Conservation (phyloP, 1,140 invertebrate species). For the Drosophila jambulina region DNA sequence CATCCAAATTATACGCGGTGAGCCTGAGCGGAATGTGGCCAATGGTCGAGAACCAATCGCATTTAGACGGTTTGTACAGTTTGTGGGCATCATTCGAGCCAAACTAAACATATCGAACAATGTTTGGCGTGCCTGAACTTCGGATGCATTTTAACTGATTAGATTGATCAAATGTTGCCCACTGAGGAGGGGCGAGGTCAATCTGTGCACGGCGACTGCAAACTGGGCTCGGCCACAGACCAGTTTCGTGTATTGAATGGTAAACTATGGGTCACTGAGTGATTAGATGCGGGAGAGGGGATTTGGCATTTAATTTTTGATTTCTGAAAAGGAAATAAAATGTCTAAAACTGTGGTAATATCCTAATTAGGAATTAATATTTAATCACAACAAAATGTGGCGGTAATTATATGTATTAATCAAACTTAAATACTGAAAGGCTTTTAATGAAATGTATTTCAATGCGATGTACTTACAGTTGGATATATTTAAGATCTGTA, state of each 20-base stretch:
- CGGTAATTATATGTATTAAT: no score
- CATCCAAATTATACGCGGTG: constrained; percentile 8
- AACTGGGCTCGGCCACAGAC: neutral
- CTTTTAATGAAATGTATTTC: neutral
- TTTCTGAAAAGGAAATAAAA: neutral
- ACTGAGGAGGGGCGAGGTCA: neutral
- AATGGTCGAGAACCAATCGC: constrained; percentile 34
- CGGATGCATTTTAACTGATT: constrained; percentile 44
- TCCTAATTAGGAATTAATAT: no score
- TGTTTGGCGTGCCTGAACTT: constrained; percentile 11
- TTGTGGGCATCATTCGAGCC: constrained; percentile 39
- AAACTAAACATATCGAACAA: constrained; percentile 29
- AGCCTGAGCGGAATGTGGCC: constrained; percentile 19
- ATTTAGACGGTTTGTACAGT: constrained; percentile 38
- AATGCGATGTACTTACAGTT: constrained; percentile 3
- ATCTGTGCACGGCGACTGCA: neutral
- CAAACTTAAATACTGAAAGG: no score
- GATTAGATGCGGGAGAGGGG: neutral
- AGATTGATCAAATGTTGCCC: constrained; percentile 35
- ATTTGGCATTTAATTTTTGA: no score
- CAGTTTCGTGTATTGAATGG: neutral
- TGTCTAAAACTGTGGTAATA: no score
- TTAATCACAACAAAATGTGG: no score
- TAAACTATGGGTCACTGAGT: constrained; percentile 7
- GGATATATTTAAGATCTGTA: neutral